phyloP scores from a whole-genome alignment of 2,888 invertebrate genomes.

The Acleris holmiana region DNA sequence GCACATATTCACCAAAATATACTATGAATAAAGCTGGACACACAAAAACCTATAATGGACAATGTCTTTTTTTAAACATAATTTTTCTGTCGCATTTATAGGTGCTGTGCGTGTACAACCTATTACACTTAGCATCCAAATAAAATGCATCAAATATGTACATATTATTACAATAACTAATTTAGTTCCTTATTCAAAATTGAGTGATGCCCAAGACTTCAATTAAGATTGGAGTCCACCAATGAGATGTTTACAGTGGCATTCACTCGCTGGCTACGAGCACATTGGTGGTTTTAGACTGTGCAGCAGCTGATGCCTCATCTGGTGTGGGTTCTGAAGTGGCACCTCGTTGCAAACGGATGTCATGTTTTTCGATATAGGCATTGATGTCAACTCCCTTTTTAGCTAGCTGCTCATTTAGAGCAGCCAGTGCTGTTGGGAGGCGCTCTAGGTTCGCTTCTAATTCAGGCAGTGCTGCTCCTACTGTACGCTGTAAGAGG shows the following conservation, averaged over 20 bases:
- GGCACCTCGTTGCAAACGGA: conserved; percentile 87
- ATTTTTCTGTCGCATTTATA: too few species aligned
- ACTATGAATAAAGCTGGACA: too few species aligned
- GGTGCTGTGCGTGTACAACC: too few species aligned
- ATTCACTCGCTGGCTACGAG: conserved; percentile 76
- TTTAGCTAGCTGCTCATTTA: conserved; percentile 91
- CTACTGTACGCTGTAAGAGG: conserved; percentile 95
- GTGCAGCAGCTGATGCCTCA: conserved; percentile 51
- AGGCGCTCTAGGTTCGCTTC: conserved; percentile 91
- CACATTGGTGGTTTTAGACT: conserved; percentile 78
- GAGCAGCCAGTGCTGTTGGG: conserved; percentile 89
- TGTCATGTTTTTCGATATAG: conserved; percentile 95
- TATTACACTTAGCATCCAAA: too few species aligned
- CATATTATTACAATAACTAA: too few species aligned
- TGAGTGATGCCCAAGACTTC: too few species aligned
- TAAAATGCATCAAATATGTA: too few species aligned
- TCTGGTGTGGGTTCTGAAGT: conserved; percentile 52
- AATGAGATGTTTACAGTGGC: neutral
- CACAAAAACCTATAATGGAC: too few species aligned
- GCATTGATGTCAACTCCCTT: conserved; percentile 96
- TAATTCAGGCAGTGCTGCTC: conserved; percentile 94
- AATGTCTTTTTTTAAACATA: too few species aligned
- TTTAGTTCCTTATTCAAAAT: too few species aligned
- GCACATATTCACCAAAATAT: too few species aligned
- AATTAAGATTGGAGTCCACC: too few species aligned